Conservation (phyloP, 2,113 vertebrate species). For the Phodopus roborovskii region DNA sequence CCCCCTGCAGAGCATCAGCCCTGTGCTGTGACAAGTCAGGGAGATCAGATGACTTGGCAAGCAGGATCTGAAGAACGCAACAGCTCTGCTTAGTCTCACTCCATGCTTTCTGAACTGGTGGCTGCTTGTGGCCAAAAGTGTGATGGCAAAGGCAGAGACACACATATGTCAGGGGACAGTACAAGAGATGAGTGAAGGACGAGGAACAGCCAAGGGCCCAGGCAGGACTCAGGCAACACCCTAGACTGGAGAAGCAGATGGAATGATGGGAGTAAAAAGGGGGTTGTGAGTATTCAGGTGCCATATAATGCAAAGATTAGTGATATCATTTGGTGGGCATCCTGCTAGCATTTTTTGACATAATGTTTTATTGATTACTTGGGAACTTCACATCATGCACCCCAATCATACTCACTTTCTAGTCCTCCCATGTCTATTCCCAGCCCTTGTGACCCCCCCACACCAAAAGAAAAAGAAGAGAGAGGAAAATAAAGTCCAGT, state of each 20-base stretch:
- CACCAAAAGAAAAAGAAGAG: too few relatives aligned
- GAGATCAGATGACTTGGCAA: neutral
- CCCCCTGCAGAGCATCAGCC: neutral
- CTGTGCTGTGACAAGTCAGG: constrained; percentile 23
- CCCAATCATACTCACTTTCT: too few relatives aligned
- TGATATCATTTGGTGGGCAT: neutral
- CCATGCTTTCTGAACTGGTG: neutral
- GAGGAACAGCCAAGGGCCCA: too few relatives aligned
- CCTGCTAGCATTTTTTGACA: neutral
- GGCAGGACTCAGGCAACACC: neutral
- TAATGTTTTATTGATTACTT: too few relatives aligned
- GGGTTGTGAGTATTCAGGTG: neutral
- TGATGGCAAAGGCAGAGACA: neutral
- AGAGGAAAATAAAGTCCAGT: too few relatives aligned
- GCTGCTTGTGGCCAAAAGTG: neutral
- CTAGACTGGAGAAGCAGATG: neutral
- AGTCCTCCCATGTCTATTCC: too few relatives aligned
- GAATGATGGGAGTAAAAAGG: neutral
- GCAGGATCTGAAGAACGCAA: neutral
- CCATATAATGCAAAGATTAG: neutral
- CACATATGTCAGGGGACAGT: neutral
- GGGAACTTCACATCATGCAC: too few relatives aligned
- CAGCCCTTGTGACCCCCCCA: too few relatives aligned
- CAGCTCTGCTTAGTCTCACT: neutral
- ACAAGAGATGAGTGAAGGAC: neutral